Evolutionary conservation across 2,888 invertebrate genomes (phyloP).

Genomic region (Endomychus coccineus): DNA sequence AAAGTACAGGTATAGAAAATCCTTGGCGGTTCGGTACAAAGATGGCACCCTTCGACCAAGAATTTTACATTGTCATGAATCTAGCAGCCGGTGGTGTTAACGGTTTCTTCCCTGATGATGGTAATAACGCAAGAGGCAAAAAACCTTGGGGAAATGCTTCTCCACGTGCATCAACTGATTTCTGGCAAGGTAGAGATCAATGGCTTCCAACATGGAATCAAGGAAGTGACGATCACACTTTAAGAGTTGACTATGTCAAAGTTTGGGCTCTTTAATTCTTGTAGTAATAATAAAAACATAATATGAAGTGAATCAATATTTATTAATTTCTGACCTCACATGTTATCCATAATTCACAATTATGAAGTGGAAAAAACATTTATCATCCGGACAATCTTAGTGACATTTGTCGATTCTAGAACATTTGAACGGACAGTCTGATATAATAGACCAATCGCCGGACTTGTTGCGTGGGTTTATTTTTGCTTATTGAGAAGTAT

Average conservation of each 20-base stretch:
- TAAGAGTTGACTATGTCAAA: constrained; percentile 60
- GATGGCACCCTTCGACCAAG: constrained; percentile 60
- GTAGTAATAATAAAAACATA: too few species aligned
- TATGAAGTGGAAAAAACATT: too few species aligned
- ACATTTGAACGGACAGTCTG: too few species aligned
- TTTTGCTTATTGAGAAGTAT: too few species aligned
- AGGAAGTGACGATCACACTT: constrained; percentile 47
- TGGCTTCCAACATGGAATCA: constrained; percentile 57
- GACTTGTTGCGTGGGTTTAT: too few species aligned
- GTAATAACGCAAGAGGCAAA: constrained; percentile 45
- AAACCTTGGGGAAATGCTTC: constrained; percentile 54
- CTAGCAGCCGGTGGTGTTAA: constrained; percentile 62
- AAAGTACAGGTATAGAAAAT: constrained; percentile 45
- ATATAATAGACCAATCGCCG: too few species aligned
- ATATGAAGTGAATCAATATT: too few species aligned
- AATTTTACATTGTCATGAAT: constrained; percentile 57
- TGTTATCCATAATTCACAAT: too few species aligned
- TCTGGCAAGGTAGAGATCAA: constrained; percentile 51
- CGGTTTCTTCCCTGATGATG: constrained; percentile 57
- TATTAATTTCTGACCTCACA: too few species aligned
- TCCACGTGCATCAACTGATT: constrained; percentile 48
- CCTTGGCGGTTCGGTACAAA: constrained; percentile 48
- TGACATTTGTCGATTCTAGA: too few species aligned
- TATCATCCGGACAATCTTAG: too few species aligned
- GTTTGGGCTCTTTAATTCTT: constrained; percentile 49